Evolutionary conservation across 2,888 invertebrate species (phyloP).

Genomic region (Drosophila fungiperda): DNA sequence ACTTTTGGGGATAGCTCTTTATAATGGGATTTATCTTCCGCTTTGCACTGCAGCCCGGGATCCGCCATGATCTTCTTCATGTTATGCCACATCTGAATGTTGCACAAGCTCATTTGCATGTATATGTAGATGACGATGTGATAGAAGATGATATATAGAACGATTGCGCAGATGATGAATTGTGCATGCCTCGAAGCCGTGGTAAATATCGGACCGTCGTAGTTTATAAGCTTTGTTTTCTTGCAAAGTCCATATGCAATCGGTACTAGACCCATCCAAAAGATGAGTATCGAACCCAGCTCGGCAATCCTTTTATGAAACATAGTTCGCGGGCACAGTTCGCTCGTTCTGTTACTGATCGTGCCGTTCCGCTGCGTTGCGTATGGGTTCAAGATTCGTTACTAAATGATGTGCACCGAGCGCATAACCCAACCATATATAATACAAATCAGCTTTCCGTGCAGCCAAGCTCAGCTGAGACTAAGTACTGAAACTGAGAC

Average conservation of each 20-base stretch:
- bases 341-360: conserved; percentile 5
- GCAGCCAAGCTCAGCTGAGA: conserved; percentile 41
- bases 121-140: conserved; percentile 65
- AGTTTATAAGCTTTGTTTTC: no score
- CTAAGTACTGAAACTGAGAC: conserved; percentile 8
- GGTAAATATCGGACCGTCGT: no score
- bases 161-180: conserved; percentile 57
- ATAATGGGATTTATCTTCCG: conserved; percentile 58
- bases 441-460: conserved; percentile 59
- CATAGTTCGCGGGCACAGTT: conserved; percentile 54
- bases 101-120: conserved; percentile 66
- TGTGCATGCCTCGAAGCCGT: conserved; percentile 40
- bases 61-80: conserved; percentile 63
- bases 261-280: conserved; percentile 70
- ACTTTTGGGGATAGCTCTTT: conserved; percentile 64
- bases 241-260: conserved; percentile 61
- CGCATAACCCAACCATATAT: conserved; percentile 58
- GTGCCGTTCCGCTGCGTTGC: conserved; percentile 53
- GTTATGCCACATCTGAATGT: conserved; percentile 68
- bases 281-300: conserved; percentile 63
- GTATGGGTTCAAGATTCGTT: conserved; percentile 65
- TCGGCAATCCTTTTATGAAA: conserved; percentile 76
- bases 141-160: conserved; percentile 62
- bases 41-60: conserved; percentile 55
- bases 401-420: conserved; percentile 71